Conservation (phyloP, 2,888 invertebrate genomes). For the Drosophila koepferae region DNA sequence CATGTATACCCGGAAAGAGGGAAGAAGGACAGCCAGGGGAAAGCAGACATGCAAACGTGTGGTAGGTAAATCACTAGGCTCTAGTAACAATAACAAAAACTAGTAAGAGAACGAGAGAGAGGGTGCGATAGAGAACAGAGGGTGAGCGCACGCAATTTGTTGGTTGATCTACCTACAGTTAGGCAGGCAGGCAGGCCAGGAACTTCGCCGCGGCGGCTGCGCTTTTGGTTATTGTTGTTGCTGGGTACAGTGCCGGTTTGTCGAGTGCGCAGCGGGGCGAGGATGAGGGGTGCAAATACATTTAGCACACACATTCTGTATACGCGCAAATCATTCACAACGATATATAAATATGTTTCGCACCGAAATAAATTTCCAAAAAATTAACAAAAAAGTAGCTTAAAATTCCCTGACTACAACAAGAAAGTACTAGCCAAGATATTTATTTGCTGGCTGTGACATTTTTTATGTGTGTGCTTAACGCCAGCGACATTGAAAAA, state of each 20-base stretch:
- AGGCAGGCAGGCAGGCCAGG: constrained; percentile 25
- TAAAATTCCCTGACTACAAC: constrained; percentile 60
- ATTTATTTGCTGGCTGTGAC: constrained; percentile 70
- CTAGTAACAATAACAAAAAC: constrained; percentile 37
- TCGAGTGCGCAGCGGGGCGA: constrained; percentile 21
- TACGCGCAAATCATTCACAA: constrained; percentile 13
- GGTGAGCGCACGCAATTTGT: constrained; percentile 36
- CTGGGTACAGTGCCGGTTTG: constrained; percentile 63
- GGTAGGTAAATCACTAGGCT: constrained; percentile 55
- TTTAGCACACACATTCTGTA: constrained; percentile 42
- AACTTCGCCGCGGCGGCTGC: constrained; percentile 30
- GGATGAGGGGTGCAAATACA: constrained; percentile 33
- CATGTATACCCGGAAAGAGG: constrained; percentile 32
- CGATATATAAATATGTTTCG: constrained; percentile 52
- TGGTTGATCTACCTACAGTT: constrained; percentile 36
- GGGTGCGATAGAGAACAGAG: constrained; percentile 12
- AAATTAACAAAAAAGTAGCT: constrained; percentile 46
- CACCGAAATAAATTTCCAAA: constrained; percentile 64
- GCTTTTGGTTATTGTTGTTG: constrained; percentile 30
- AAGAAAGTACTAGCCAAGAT: constrained; percentile 38
- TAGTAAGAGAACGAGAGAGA: constrained; percentile 2
- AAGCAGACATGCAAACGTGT: constrained; percentile 41
- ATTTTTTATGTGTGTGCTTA: constrained; percentile 65
- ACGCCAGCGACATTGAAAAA: constrained; percentile 68
- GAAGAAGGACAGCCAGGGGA: constrained; percentile 22